phyloP scores from a whole-genome alignment of 2,888 invertebrate genomes.

The Malthinus flaveolus region DNA sequence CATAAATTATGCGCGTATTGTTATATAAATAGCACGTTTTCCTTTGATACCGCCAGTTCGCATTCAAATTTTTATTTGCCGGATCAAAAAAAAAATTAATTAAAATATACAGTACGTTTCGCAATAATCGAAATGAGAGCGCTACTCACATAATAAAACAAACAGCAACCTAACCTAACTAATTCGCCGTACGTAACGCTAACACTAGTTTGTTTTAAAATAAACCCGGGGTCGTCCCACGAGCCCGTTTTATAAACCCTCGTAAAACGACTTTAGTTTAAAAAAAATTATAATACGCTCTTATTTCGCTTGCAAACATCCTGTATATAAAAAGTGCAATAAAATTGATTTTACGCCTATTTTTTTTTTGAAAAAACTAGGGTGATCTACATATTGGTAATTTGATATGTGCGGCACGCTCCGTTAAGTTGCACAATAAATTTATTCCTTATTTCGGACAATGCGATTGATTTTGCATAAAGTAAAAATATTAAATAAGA shows the following conservation, averaged over 20 bases:
- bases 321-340: slow-evolving; percentile 33
- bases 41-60: slow-evolving; percentile 46
- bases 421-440: slow-evolving; percentile 15
- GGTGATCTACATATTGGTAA: slow-evolving; percentile 38
- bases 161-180: too few relatives aligned
- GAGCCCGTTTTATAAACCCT: too few relatives aligned
- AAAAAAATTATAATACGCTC: too few relatives aligned
- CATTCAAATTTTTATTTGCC: slow-evolving; percentile 48
- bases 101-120: too few relatives aligned
- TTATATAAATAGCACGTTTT: slow-evolving; percentile 48
- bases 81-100: slow-evolving; percentile 29
- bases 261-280: too few relatives aligned
- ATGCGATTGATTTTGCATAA: not conserved
- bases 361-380: slow-evolving; percentile 35
- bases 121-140: too few relatives aligned
- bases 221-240: too few relatives aligned
- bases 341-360: slow-evolving; percentile 41
- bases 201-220: too few relatives aligned
- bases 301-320: too few relatives aligned
- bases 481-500: slow-evolving; percentile 10
- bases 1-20: slow-evolving; percentile 49
- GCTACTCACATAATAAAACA: too few relatives aligned
- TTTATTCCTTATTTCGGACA: slow-evolving; percentile 3
- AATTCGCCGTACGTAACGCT: too few relatives aligned
- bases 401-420: slow-evolving; percentile 25